Conservation (phyloP, 1,140 invertebrate species). For the Polypedilum vanderplanki region DNA sequence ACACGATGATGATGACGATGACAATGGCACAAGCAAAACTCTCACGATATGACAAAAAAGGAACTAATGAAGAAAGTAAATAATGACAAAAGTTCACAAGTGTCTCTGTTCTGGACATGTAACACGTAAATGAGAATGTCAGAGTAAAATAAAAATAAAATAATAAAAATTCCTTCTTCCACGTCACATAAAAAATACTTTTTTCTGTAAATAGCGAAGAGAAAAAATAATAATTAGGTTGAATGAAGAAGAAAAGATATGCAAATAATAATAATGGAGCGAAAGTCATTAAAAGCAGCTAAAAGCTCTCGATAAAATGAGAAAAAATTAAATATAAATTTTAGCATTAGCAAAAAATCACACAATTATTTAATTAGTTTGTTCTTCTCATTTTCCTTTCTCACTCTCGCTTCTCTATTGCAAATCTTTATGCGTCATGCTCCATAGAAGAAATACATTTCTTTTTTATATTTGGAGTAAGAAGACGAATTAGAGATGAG, state of each 20-base stretch:
- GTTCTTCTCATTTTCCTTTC: background rate
- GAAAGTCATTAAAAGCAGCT: slow-evolving; percentile 12
- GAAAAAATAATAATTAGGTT: background rate
- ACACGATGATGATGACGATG: too few relatives aligned
- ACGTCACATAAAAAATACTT: background rate
- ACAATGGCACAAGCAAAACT: too few relatives aligned
- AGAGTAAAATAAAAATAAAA: background rate
- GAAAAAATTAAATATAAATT: slow-evolving; percentile 2
- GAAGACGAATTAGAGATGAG: background rate
- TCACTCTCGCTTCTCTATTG: background rate
- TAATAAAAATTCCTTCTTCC: background rate
- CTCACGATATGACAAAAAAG: too few relatives aligned
- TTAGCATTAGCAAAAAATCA: slow-evolving; percentile 15
- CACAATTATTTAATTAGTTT: slow-evolving; percentile 14
- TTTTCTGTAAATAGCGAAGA: background rate
- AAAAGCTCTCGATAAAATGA: slow-evolving; percentile 6
- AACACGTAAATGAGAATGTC: background rate
- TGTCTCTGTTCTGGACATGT: background rate
- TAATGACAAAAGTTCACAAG: too few relatives aligned
- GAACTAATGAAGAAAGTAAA: too few relatives aligned
- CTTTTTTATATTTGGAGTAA: too few relatives aligned
- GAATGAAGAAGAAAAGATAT: background rate
- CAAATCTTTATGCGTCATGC: background rate
- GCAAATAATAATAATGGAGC: background rate
- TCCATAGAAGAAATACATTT: background rate